Base-by-base conservation (phyloP, 2,113 vertebrate species). In the Heterotilapia buettikoferi region DNA sequence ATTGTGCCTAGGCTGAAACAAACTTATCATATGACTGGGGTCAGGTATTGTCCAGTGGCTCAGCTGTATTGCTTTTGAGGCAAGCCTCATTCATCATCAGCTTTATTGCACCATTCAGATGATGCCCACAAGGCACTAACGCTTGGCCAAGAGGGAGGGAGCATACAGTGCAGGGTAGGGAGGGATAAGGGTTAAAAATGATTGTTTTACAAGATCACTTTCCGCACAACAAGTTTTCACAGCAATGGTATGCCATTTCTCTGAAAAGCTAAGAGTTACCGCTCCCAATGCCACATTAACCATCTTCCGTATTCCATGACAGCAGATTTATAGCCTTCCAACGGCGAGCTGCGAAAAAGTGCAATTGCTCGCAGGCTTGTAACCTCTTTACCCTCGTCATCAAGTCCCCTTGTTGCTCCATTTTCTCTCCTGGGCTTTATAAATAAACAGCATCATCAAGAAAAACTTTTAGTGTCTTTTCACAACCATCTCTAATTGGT, bases 11-110 rank as follows among this genome's bases (percentile, higher is more conserved):
- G 92, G 95, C 96, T 93, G 89, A 88, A 89, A 94, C 95, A 94
- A 95, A 95, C 95, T 94, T 95, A 94, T 97, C 96, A 96, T 96
- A 94, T 97, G 97, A 96, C 96, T 84, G 92, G 96, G 96, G 94
- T 96, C 97, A 97, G 94, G 94, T 95, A 92, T 96, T 94, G 94
- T 95, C 94, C 92, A 91, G 88, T 96, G 92, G 94, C 93, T 91
- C 86, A 84, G 89, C 94, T 91, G 94, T 94, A 93, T 93, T 88
- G 91, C 96, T 96, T 95, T 96, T 94, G 94, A 94, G 93, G 93
- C 91, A 92, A 86, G 89, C 89, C 92, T 92, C 96, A 96, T 98
- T 96, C 95, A 96, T 97, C 96, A 95, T 84, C 40, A 12, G 90
- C 90, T 91, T 96, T 96, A 96, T 95, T 95, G 94, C 95, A 93